Evolutionary conservation across 2,797 vertebrate genomes (phyloP).

Genomic region (Cynopterus sphinx): DNA sequence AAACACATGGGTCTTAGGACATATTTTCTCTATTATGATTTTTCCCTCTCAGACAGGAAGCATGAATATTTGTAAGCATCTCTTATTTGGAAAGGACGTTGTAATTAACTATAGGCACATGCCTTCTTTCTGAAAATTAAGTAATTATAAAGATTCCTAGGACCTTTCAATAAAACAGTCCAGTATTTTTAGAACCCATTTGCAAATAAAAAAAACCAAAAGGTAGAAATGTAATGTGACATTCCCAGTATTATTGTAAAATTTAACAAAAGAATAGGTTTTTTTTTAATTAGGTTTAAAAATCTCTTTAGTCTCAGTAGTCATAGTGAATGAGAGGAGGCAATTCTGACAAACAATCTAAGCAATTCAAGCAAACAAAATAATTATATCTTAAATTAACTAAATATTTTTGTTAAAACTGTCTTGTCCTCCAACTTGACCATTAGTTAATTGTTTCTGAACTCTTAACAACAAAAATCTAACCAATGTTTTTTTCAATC

Average conservation of each 20-base stretch:
- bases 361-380: not conserved
- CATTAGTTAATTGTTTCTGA: not conserved
- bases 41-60: conserved; percentile 38
- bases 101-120: conserved; percentile 10
- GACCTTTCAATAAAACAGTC: not conserved
- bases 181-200: not conserved
- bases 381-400: not conserved
- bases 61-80: conserved; percentile 20
- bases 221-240: not conserved
- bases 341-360: not conserved
- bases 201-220: not conserved
- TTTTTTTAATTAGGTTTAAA: not conserved
- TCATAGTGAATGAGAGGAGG: not conserved
- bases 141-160: not conserved
- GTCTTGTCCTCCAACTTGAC: not conserved
- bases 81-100: conserved; percentile 34
- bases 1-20: conserved; percentile 5
- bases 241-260: conserved; percentile 17
- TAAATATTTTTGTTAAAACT: conserved; percentile 9
- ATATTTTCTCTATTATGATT: conserved; percentile 40
- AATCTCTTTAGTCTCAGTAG: not conserved
- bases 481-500: not conserved
- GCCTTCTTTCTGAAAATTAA: not conserved
- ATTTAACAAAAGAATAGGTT: not conserved
- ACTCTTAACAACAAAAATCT: not conserved